A percentile compares a stretch with the other conserved stretches of the same genome.
These are phyloP conservation scores for Natator depressus DNA, from an alignment of 2,113 vertebrate species.

Conservation along the genomic window DNA sequence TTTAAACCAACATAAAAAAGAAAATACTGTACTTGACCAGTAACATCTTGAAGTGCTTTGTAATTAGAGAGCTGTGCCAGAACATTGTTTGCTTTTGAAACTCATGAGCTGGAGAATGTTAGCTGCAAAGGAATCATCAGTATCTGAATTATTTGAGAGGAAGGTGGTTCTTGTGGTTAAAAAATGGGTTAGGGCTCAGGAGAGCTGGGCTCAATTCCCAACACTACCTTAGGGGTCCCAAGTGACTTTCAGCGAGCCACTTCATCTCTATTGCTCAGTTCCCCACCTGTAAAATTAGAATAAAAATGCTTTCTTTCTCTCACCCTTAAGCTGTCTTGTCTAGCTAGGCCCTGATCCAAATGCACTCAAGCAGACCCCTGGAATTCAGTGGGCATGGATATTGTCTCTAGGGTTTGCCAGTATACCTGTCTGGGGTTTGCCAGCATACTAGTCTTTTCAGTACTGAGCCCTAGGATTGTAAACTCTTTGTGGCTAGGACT, in stretches of 20 bases:
- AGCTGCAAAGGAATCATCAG: neutral
- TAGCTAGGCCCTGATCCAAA: neutral
- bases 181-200: neutral
- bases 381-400: neutral
- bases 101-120: neutral
- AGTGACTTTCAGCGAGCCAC: neutral
- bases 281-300: neutral
- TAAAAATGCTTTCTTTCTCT: neutral
- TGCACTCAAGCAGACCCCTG: neutral
- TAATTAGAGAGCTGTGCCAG: neutral
- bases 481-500: neutral
- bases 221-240: accelerated
- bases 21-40: neutral
- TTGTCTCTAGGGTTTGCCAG: neutral
- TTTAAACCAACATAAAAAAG: neutral
- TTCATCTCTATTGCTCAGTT: neutral
- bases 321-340: neutral
- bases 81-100: neutral
- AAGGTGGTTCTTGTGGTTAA: neutral
- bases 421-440: neutral
- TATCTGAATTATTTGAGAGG: neutral
- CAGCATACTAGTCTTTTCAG: neutral
- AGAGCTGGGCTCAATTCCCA: neutral
- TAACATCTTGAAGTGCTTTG: neutral
- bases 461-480: neutral